phyloP scores from a whole-genome alignment of 2,113 vertebrate genomes.

The Nothoprocta pentlandii region DNA sequence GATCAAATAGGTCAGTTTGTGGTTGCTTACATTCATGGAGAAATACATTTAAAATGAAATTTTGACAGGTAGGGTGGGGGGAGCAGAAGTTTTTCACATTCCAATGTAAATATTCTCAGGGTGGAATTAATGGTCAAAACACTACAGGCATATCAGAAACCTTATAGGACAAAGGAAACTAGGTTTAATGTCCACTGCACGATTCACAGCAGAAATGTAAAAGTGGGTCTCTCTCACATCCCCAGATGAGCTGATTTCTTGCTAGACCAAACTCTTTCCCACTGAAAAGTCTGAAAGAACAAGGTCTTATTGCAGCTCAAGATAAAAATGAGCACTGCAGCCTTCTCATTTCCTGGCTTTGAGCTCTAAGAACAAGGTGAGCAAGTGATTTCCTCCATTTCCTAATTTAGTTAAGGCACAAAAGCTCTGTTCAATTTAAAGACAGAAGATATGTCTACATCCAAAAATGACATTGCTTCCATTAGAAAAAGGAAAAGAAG shows the following conservation, averaged over 20 bases:
- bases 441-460: not conserved
- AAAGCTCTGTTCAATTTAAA: conserved; percentile 5
- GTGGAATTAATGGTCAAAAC: not conserved
- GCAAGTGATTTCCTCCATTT: not conserved
- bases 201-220: conserved; percentile 40
- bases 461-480: not conserved
- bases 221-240: conserved; percentile 39
- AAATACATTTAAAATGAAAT: not conserved
- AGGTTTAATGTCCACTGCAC: not conserved
- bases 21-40: conserved; percentile 19
- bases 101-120: not conserved
- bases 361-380: conserved; percentile 39
- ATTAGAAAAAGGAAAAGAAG: not conserved
- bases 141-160: not conserved
- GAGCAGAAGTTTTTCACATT: not conserved
- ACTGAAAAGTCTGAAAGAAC: conserved; percentile 20
- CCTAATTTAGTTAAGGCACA: conserved; percentile 35
- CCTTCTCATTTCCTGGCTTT: conserved; percentile 48
- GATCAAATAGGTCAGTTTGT: not conserved
- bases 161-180: not conserved
- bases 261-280: conserved; percentile 20
- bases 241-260: conserved; percentile 13
- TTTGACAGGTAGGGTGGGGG: not conserved
- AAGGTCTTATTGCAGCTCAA: conserved; percentile 7
- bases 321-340: not conserved